A percentile compares a stretch with the other conserved stretches of the same genome.
Conservation (phyloP, 2,888 invertebrate genomes). For the Brachyptera putata region DNA sequence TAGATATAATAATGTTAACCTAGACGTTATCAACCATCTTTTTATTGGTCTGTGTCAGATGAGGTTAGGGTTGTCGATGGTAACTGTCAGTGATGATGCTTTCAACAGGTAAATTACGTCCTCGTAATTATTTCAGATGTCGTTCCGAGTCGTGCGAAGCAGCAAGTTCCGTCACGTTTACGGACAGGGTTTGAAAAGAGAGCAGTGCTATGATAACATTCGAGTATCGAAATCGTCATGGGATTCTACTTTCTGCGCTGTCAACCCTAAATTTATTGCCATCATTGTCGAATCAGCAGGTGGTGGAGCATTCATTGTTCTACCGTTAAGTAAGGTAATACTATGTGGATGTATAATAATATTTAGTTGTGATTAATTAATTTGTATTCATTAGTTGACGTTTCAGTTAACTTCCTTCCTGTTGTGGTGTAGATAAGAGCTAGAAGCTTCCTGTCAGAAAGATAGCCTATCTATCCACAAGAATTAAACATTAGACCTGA, state of each 20-base stretch:
- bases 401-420: not conserved
- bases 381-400: not conserved
- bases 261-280: constrained; percentile 96
- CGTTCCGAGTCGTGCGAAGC: constrained; percentile 77
- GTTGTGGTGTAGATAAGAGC: constrained; percentile 4
- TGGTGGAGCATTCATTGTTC: constrained; percentile 91
- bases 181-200: constrained; percentile 86
- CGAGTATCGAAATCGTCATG: constrained; percentile 96
- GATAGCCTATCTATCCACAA: too few species aligned
- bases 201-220: constrained; percentile 96
- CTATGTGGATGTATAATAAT: too few species aligned
- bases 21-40: too few species aligned
- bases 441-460: constrained; percentile 1
- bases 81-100: too few species aligned
- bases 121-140: constrained; percentile 56
- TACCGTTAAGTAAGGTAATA: constrained; percentile 91
- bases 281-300: constrained; percentile 96
- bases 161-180: constrained; percentile 98
- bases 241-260: constrained; percentile 97
- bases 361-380: not conserved
- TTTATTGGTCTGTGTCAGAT: too few species aligned
- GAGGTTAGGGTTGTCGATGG: too few species aligned
- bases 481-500: too few species aligned
- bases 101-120: not conserved
- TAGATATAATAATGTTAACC: too few species aligned